Conservation (phyloP, 2,113 vertebrate genomes). For the Pycnonotus jocosus region DNA sequence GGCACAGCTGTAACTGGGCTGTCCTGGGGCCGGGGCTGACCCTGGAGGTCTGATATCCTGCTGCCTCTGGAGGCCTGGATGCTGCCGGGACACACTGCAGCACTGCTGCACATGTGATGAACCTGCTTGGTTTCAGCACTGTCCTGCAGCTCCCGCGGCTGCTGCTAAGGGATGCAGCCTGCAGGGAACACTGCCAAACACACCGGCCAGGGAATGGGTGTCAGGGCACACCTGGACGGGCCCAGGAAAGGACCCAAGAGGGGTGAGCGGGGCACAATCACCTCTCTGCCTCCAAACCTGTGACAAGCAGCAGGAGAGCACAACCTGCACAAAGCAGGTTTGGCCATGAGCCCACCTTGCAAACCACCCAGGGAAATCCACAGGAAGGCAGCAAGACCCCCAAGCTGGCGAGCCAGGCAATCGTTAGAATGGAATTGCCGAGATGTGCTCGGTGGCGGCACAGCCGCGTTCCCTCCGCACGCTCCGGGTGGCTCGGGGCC, state of each 20-base stretch:
- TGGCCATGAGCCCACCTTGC: background rate
- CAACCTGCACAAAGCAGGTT: background rate
- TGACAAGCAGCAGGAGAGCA: background rate
- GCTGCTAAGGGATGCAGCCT: background rate
- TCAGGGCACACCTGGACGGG: background rate
- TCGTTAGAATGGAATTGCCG: background rate
- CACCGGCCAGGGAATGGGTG: background rate
- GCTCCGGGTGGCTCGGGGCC: accelerated
- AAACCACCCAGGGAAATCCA: background rate
- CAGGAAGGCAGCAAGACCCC: background rate
- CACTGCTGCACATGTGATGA: background rate
- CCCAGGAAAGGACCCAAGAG: background rate
- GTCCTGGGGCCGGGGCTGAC: background rate
- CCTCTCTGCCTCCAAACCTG: background rate
- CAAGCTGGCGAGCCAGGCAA: accelerated
- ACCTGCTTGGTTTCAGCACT: background rate
- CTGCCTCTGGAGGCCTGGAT: background rate
- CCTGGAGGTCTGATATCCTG: background rate
- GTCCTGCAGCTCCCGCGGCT: background rate
- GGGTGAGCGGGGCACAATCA: background rate
- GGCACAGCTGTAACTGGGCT: background rate
- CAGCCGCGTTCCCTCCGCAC: background rate
- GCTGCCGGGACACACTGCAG: background rate
- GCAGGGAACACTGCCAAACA: background rate
- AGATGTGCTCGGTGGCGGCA: background rate